These are phyloP conservation scores for Gadus macrocephalus DNA, from an alignment of 2,113 vertebrate genomes.

Conservation along the genomic window DNA sequence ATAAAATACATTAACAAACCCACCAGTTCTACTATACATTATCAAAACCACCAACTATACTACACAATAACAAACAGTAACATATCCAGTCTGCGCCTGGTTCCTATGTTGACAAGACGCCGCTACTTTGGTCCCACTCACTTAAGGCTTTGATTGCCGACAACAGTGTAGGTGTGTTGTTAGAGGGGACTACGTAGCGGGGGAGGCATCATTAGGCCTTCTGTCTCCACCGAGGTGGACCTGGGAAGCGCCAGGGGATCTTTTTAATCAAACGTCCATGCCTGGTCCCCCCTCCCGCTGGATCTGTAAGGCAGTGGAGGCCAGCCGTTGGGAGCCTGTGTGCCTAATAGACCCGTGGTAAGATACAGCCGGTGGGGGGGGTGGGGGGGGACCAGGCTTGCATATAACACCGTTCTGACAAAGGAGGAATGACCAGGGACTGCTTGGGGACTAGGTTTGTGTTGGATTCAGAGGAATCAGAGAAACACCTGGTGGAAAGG, in stretches of 20 bases:
- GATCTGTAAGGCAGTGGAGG: constrained; percentile 28
- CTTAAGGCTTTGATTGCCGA: too few species aligned
- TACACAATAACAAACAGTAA: too few species aligned
- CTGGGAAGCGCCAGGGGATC: constrained; percentile 27
- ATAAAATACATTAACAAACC: too few species aligned
- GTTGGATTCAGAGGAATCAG: constrained; percentile 54
- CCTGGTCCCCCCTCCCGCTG: constrained; percentile 19
- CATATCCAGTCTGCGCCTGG: too few species aligned
- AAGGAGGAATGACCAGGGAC: constrained; percentile 41
- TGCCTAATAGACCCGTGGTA: constrained; percentile 48
- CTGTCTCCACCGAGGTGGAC: constrained; percentile 23
- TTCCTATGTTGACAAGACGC: too few species aligned
- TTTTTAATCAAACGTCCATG: constrained; percentile 52
- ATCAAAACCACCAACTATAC: too few species aligned
- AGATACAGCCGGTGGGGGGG: constrained; percentile 52
- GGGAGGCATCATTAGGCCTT: too few species aligned
- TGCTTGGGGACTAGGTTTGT: constrained; percentile 50
- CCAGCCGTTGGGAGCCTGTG: constrained; percentile 40
- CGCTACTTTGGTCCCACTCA: too few species aligned
- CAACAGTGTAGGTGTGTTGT: too few species aligned
- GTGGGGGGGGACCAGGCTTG: constrained; percentile 43
- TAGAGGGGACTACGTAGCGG: too few species aligned
- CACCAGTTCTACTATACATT: too few species aligned
- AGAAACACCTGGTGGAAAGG: constrained; percentile 17
- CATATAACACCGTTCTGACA: constrained; percentile 34